Evolutionary conservation across 2,113 vertebrate genomes (phyloP), one percentile per base, ranked within the genome.

Genomic region (Crotalus helleri): DNA sequence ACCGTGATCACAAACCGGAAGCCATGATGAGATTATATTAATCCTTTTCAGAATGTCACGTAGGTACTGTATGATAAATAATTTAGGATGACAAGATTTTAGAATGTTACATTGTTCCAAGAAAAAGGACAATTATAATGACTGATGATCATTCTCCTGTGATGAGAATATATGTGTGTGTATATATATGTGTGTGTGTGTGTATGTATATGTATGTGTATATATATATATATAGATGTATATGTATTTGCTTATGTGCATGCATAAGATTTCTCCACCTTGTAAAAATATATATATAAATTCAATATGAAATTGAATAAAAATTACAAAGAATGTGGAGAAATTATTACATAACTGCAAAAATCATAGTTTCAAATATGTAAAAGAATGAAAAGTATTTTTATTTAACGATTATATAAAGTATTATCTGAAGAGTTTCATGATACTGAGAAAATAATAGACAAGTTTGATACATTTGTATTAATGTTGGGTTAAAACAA

Each of bases 281-380:
- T 90, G 57, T 24, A 89, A 61, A 11, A 44, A 51, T 61, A 51
- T 51, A 51, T 51, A 9, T 9, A 51, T 51, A 51, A 51, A 9
- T 51, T 51, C 24, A 29, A 29, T 64, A 91, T 90, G 95, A 23
- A 95, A 69, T 64, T 95, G 89, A 96, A 95, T 87, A 90, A 86
- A 51, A 87, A 94, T 95, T 96, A 92, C 94, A 95, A 92, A 94
- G 24, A 4, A 93, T 93, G 90, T 88, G 74, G 94, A 96, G 92
- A 88, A 95, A 91, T 59, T 93, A 46, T 11, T 95, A 81, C 87
- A 51, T 94, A 94, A 95, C 94, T 96, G 81, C 96, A 81, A 94
- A 92, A 92, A 94, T 3, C 96, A 90, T 94, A 91, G 93, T 91
- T 96, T 91, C 94, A 96, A 96, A 95, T 95, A 97, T 49, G 90